A percentile compares a stretch with the other conserved stretches of the same genome.
phyloP scores from a whole-genome alignment of 2,113 vertebrate genomes.

The Salvelinus namaycush region DNA sequence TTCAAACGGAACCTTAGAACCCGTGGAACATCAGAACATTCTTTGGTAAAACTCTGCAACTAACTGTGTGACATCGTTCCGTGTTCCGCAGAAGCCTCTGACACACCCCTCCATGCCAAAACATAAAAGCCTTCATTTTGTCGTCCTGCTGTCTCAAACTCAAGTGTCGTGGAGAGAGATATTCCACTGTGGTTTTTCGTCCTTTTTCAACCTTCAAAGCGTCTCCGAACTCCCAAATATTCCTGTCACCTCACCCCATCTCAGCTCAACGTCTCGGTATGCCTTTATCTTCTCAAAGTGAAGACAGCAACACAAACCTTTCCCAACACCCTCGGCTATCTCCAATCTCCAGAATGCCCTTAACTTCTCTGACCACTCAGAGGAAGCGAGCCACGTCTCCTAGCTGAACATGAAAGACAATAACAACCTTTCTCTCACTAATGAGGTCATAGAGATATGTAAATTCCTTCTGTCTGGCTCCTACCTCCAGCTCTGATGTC shows the following conservation, averaged over 20 bases:
- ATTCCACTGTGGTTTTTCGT: constrained; percentile 13
- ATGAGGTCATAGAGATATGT: constrained; percentile 45
- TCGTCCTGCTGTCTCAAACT: constrained; percentile 30
- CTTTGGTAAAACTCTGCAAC: not conserved
- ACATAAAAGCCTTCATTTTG: constrained; percentile 35
- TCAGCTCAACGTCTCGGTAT: constrained; percentile 31
- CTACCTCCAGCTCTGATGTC: constrained; percentile 23
- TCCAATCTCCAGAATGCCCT: constrained; percentile 16
- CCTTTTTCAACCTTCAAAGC: constrained; percentile 31
- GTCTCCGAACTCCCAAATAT: not conserved
- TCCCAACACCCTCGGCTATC: constrained; percentile 10
- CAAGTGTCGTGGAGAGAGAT: constrained; percentile 40
- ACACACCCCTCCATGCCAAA: constrained; percentile 29
- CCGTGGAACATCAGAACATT: constrained; percentile 16
- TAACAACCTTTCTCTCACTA: constrained; percentile 40
- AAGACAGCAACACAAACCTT: constrained; percentile 3
- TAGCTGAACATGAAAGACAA: constrained; percentile 28
- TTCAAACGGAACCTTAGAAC: constrained; percentile 7
- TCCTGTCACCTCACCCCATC: constrained; percentile 30
- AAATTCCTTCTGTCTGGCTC: constrained; percentile 32
- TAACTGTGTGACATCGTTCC: constrained; percentile 21
- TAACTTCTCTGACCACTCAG: constrained; percentile 25
- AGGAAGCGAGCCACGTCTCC: constrained; percentile 5
- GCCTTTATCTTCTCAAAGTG: constrained; percentile 19
- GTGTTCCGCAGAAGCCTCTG: constrained; percentile 33